Evolutionary conservation across 64 coral and sea anemone genomes (phyloP).

Genomic region (Astreopora myriophthalma): DNA sequence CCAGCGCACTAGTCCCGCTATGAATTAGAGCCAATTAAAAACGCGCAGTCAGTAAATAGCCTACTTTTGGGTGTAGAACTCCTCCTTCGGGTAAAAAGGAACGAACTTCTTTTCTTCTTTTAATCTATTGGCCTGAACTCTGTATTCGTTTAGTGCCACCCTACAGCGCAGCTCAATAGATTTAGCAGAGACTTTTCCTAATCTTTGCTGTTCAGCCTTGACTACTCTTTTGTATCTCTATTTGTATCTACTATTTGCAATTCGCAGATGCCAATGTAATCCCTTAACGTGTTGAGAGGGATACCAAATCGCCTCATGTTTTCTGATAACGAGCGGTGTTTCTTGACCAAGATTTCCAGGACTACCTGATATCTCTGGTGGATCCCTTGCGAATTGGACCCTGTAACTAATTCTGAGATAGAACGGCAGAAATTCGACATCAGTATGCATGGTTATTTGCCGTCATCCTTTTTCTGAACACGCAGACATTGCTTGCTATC

Average conservation of each 20-base stretch:
- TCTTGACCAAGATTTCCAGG: neutral
- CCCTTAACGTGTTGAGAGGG: neutral
- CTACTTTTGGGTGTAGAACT: no score
- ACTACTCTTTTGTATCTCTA: neutral
- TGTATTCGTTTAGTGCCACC: no score
- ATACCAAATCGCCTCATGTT: neutral
- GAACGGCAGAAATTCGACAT: neutral
- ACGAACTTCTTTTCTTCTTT: no score
- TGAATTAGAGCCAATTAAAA: no score
- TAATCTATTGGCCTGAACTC: no score
- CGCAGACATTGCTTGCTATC: neutral
- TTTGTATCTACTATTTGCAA: neutral
- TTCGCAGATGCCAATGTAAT: neutral
- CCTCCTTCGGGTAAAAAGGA: no score
- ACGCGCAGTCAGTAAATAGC: no score
- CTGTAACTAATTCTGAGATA: slow-evolving; percentile 22
- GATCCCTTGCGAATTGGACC: slow-evolving; percentile 7
- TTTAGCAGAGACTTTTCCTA: neutral
- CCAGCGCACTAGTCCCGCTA: no score
- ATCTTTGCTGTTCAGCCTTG: neutral
- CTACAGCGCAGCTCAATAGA: no score
- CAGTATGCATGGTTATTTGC: neutral
- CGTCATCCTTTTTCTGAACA: neutral
- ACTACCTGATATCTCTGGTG: neutral
- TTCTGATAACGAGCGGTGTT: neutral